Evolutionary conservation across 2,113 vertebrate genomes (phyloP), one percentile per base, ranked within the genome.

Genomic region (Hydropotes inermis): DNA sequence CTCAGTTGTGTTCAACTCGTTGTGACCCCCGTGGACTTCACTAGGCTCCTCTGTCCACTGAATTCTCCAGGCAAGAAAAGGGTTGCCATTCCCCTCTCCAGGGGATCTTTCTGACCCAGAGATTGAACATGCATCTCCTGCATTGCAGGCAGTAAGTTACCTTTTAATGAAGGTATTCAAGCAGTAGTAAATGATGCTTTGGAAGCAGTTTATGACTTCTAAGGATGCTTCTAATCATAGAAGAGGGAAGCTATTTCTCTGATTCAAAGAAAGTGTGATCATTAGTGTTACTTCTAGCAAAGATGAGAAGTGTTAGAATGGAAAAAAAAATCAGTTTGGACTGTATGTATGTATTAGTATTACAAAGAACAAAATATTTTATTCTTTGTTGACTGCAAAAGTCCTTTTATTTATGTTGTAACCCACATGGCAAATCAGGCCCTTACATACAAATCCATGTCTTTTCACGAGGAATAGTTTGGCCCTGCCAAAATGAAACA

Each of bases 401-500:
- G 86, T 19, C 54, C 60, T 91, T 95, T 93, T 43, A 95, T 92
- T 97, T 96, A 87, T 76, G 58, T 55, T 84, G 90, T 78, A 97
- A 94, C 55, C 36, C 85, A 87, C n/a, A 74, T 57, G 50, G 93
- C 36, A 95, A 95, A 94, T 79, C 36, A 61, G 64, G 67, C n/a
- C 76, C 64, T 91, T 87, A 82, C 60, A 81, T 5, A 88, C 78
- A 81, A 89, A 96, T 79, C 36, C 45, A 61, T 45, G 57, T 76
- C 36, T 97, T 89, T 92, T 97, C 54, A 67, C 78, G 90, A 96
- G 57, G 43, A 84, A 64, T 92, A 39, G 39, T 13, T 47, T 45
- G 50, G 57, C 28, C 52, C 60, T 96, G 92, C 92, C 97, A 96
- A 90, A 97, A 87, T 54, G 89, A 70, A 87, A 93, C 92, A 97